Evolutionary conservation across 1,140 invertebrate species (phyloP).

Genomic region (Aphelinus certus): DNA sequence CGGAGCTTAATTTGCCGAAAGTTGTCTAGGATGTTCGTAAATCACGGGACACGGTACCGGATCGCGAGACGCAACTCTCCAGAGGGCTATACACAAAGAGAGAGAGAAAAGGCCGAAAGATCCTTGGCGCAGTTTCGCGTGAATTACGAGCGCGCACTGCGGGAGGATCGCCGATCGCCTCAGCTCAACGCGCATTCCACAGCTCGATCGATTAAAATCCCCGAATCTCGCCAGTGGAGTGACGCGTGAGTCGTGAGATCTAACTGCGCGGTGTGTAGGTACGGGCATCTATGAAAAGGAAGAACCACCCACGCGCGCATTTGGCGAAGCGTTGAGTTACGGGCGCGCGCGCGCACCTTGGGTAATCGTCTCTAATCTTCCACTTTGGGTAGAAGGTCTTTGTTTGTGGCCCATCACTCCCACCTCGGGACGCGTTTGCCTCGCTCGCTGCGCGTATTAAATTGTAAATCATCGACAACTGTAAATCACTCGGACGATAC

Average conservation of each 20-base stretch:
- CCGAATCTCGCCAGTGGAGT: neutral
- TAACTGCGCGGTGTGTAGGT: conserved; percentile 1
- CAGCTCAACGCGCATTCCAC: neutral
- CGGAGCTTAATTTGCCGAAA: conserved; percentile 22
- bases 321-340: conserved; percentile 52
- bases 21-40: conserved; percentile 30
- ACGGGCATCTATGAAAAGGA: neutral
- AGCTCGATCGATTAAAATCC: conserved; percentile 22
- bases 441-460: conserved; percentile 45
- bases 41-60: neutral
- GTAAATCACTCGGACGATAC: conserved; percentile 52
- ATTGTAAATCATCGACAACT: conserved; percentile 56
- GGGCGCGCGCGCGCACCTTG: conserved; percentile 57
- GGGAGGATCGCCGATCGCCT: neutral
- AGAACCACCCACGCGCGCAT: conserved; percentile 57
- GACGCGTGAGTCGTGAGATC: neutral
- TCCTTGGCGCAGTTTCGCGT: neutral
- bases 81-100: neutral
- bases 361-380: conserved; percentile 66
- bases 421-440: conserved; percentile 41
- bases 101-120: neutral
- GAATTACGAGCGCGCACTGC: conserved; percentile 17
- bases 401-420: conserved; percentile 44
- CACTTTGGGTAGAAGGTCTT: conserved; percentile 53
- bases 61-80: neutral